Evolutionary conservation across 2,113 vertebrate genomes (phyloP), one percentile per base, ranked within the genome.

Genomic region (Limnothrissa miodon): DNA sequence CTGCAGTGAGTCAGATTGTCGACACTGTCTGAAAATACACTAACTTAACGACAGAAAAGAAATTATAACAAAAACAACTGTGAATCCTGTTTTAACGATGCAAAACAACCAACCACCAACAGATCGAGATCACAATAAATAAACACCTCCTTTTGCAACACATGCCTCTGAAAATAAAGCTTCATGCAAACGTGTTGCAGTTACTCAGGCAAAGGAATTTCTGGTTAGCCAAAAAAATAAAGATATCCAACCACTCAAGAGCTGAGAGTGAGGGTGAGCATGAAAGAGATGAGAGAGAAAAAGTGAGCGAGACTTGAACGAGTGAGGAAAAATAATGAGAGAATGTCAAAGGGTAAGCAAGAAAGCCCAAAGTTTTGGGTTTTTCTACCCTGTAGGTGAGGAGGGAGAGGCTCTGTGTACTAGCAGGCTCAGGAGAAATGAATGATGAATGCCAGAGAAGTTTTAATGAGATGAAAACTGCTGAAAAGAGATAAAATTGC

Each of bases 1-100:
- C 89, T 48, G 87, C 92, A 83, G 89, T 92, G 82, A 93, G 90
- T 81, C 90, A 93, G 89, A 90, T 88, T 45, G 83, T 90, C 78
- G 85, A 88, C 29, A 79, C 82, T 33, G 89, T 92, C 86, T 95
- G 90, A 95, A 86, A 74, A 80, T n/a, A n/a, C n/a, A 39, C 86
- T 82, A 84, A 89, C 83, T 85, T 80, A 36, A 36, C 13, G 29
- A 70, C 29, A 70, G 33, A 33, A 70, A 70, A 13, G 1, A 74
- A 62, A 62, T 62, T 10, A 33, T 36, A 74, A 74, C 66, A 74
- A 74, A 36, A 29, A 62, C 66, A 84, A 85, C 87, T 87, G 87
- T 91, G 88, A 92, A 90, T 89, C 85, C 80, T 85, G 87, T 17
- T 74, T 74, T 74, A 39, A 59, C 83, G 89, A 87, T 90, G 86